A percentile compares a stretch with the other conserved stretches of the same genome.
These are phyloP conservation scores for Drosophila multiciliata DNA, from an alignment of 2,888 invertebrate genomes.

Conservation along the genomic window DNA sequence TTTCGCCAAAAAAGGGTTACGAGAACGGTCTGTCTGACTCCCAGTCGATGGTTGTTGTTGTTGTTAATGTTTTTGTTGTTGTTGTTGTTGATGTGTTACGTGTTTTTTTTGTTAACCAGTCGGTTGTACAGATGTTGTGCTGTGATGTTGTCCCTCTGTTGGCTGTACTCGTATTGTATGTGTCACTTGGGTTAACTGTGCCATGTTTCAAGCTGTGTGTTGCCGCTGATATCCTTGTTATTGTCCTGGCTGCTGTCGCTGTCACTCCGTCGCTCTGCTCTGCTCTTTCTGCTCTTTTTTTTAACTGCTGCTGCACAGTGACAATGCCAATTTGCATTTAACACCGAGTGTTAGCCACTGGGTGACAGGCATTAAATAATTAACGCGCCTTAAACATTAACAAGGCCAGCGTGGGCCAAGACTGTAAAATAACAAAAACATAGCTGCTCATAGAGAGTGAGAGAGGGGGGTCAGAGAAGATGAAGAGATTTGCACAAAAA, in stretches of 20 bases:
- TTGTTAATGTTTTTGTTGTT: constrained; percentile 16
- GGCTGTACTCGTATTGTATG: constrained; percentile 28
- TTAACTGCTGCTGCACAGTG: constrained; percentile 49
- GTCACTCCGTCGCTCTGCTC: constrained; percentile 1
- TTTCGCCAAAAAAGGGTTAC: constrained; percentile 35
- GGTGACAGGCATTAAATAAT: constrained; percentile 85
- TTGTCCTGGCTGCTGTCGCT: constrained; percentile 33
- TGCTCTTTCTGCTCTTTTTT: neutral
- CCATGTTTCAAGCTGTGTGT: constrained; percentile 53
- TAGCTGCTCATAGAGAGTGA: neutral
- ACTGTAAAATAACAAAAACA: neutral
- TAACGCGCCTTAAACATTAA: constrained; percentile 76
- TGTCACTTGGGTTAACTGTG: constrained; percentile 54
- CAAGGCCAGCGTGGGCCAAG: constrained; percentile 28
- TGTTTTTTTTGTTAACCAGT: constrained; percentile 17
- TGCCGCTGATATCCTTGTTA: constrained; percentile 58
- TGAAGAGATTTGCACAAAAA: constrained; percentile 36
- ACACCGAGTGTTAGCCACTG: constrained; percentile 84
- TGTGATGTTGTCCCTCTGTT: constrained; percentile 23
- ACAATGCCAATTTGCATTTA: constrained; percentile 84
- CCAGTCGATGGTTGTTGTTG: constrained; percentile 15
- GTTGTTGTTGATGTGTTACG: constrained; percentile 17
- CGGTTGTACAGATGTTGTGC: constrained; percentile 48
- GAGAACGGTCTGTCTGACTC: constrained; percentile 18
- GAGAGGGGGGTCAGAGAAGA: neutral